Conservation (phyloP, 2,888 invertebrate species). For the Eilema sororculum region DNA sequence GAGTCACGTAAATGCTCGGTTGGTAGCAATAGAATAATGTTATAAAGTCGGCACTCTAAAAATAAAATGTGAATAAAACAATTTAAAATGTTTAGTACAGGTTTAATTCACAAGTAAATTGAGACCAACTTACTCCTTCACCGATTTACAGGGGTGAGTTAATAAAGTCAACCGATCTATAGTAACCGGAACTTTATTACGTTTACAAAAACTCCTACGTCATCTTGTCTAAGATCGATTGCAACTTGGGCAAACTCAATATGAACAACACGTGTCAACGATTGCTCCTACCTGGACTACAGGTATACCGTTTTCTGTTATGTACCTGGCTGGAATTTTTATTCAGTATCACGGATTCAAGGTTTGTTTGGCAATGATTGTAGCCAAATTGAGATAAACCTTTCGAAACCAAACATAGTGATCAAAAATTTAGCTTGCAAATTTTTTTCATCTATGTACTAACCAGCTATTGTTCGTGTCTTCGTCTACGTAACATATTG, state of each 20-base stretch:
- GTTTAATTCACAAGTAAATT: no score
- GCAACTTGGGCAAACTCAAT: constrained; percentile 51
- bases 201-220: constrained; percentile 12
- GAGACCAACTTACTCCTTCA: background rate
- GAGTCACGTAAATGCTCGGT: no score
- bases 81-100: no score
- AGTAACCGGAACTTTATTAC: background rate
- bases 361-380: background rate
- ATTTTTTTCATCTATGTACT: background rate
- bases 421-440: background rate
- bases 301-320: constrained; percentile 28
- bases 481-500: no score
- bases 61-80: no score
- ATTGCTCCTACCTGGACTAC: constrained; percentile 56
- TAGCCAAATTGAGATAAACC: background rate
- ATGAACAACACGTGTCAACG: constrained; percentile 62
- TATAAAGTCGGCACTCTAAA: no score
- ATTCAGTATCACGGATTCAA: constrained; percentile 10
- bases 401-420: background rate
- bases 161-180: background rate
- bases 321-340: constrained; percentile 11
- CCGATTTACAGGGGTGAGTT: background rate
- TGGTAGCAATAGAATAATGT: no score
- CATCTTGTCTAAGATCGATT: constrained; percentile 38
- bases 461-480: background rate